These are phyloP conservation scores for Urosaurus nigricauda DNA, from an alignment of 2,797 vertebrate species.

Conservation along the genomic window DNA sequence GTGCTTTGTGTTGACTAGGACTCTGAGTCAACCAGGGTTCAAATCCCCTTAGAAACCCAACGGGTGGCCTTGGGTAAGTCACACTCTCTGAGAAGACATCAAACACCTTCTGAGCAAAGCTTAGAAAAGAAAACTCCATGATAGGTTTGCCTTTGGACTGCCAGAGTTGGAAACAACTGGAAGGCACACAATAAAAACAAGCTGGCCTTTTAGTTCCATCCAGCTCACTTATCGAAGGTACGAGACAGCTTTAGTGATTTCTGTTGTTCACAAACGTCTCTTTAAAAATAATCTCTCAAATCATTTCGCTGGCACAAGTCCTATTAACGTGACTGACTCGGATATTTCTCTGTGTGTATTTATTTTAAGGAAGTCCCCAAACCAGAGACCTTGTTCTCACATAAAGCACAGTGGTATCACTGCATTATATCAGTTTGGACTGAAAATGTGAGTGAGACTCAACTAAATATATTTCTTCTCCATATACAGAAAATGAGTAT, in stretches of 20 bases:
- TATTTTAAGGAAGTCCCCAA: background rate
- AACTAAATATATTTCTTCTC: background rate
- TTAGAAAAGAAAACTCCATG: too few species aligned
- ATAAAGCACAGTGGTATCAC: background rate
- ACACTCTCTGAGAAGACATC: too few species aligned
- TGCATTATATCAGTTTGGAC: background rate
- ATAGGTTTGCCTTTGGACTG: too few species aligned
- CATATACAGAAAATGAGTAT: background rate
- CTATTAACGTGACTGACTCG: background rate
- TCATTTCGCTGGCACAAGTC: background rate
- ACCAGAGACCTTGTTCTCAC: background rate
- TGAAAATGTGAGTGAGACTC: too few species aligned
- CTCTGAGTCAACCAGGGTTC: too few species aligned
- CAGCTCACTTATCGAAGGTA: background rate
- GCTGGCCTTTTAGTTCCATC: background rate
- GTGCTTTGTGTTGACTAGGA: background rate
- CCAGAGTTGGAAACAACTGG: too few species aligned
- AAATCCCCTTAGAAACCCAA: too few species aligned
- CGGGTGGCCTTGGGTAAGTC: too few species aligned
- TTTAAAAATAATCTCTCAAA: background rate
- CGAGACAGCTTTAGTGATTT: background rate
- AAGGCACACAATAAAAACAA: too few species aligned
- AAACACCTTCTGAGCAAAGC: too few species aligned
- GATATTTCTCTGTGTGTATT: background rate
- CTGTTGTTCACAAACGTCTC: background rate